A percentile compares a stretch with the other conserved stretches of the same genome.
phyloP scores from a whole-genome alignment of 2,888 invertebrate species.

The Tromatobia lineatoria region DNA sequence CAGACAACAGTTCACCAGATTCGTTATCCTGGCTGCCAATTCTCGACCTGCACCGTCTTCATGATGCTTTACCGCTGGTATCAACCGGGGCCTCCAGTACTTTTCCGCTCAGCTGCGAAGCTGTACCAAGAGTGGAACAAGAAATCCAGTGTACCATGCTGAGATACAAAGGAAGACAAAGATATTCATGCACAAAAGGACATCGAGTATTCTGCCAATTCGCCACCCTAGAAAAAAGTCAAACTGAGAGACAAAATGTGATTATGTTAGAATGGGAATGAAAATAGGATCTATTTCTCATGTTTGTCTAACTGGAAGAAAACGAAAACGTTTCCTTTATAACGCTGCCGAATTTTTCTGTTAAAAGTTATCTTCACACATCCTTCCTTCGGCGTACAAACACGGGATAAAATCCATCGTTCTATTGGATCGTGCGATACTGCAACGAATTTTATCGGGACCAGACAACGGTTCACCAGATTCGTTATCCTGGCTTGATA shows the following conservation, averaged over 20 bases:
- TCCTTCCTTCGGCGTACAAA: not conserved
- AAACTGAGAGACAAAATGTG: not conserved
- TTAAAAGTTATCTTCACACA: not conserved
- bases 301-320: not conserved
- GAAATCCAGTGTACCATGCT: too few species aligned
- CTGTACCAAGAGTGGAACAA: too few species aligned
- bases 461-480: conserved; percentile 2
- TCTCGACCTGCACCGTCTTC: too few species aligned
- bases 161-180: too few species aligned
- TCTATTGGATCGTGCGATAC: not conserved
- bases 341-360: not conserved
- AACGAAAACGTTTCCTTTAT: conserved; percentile 8
- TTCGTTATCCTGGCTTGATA: not conserved
- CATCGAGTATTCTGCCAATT: too few species aligned
- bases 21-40: conserved; percentile 1
- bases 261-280: conserved; percentile 2
- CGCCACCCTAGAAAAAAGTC: conserved; percentile 9
- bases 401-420: conserved; percentile 6
- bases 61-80: too few species aligned
- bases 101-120: too few species aligned
- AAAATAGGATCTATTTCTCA: not conserved
- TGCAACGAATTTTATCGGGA: conserved; percentile 7
- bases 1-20: not conserved
- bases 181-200: too few species aligned
- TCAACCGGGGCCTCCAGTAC: too few species aligned